Percentiles rank a stretch among this genome's conserved stretches.
Evolutionary conservation across 2,888 invertebrate genomes (phyloP).

Genomic region (Scaptomyza tumidula): DNA sequence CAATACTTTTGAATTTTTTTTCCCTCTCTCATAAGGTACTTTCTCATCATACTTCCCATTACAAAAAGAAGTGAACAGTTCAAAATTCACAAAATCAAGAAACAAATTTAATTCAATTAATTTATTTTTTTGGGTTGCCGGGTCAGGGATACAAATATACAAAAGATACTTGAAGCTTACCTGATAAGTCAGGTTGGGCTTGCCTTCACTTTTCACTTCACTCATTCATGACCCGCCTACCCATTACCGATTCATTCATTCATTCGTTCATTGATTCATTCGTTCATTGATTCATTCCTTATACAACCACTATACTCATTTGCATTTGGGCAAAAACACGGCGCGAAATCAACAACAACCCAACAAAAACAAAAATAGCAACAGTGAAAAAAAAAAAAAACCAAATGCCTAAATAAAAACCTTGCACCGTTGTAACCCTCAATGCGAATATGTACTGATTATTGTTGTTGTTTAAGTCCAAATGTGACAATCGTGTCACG

Average conservation of each 20-base stretch:
- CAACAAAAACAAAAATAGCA: conserved; percentile 33
- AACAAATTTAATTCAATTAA: conserved; percentile 69
- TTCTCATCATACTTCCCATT: no score
- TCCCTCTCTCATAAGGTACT: no score
- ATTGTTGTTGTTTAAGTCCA: conserved; percentile 39
- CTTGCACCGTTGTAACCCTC: conserved; percentile 54
- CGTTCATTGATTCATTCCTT: conserved; percentile 32
- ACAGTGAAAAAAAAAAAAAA: conserved; percentile 37
- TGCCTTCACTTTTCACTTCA: conserved; percentile 66
- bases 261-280: neutral
- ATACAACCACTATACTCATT: conserved; percentile 59
- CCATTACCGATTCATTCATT: conserved; percentile 18
- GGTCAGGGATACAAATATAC: conserved; percentile 50
- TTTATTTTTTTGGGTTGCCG: conserved; percentile 62
- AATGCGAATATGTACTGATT: conserved; percentile 24
- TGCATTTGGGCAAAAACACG: conserved; percentile 62
- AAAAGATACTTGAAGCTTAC: neutral
- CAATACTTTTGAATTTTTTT: no score
- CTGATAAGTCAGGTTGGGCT: conserved; percentile 48
- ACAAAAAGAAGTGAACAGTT: no score
- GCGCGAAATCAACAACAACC: conserved; percentile 38
- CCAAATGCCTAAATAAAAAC: conserved; percentile 52
- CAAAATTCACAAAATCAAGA: neutral
- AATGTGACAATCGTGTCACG: conserved; percentile 82
- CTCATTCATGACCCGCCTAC: conserved; percentile 15